phyloP scores from a whole-genome alignment of 2,797 vertebrate genomes.

The Pteronotus mesoamericanus region DNA sequence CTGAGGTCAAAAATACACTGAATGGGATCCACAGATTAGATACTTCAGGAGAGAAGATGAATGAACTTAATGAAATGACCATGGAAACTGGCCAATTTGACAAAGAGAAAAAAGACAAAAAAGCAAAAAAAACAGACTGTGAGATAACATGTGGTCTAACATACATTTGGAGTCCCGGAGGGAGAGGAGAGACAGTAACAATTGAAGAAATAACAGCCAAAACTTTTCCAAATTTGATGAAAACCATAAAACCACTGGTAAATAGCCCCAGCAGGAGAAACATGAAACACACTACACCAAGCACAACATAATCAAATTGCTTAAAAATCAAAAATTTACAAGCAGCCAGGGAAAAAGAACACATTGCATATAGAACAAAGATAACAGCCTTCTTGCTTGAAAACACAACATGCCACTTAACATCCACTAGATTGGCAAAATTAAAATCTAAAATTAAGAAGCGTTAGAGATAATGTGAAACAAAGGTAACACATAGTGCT shows the following conservation, averaged over 20 bases:
- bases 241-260: background rate
- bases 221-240: background rate
- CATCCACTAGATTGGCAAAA: background rate
- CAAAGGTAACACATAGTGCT: background rate
- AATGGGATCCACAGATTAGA: background rate
- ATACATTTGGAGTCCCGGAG: background rate
- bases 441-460: background rate
- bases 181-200: background rate
- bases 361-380: background rate
- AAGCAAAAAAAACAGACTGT: background rate
- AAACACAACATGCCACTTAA: background rate
- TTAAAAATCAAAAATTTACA: background rate
- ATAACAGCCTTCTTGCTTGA: background rate
- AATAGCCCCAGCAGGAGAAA: background rate
- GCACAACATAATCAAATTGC: background rate
- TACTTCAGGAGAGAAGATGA: background rate
- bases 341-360: background rate
- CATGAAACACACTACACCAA: background rate
- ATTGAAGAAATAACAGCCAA: background rate
- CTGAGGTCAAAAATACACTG: background rate
- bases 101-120: background rate
- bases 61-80: background rate
- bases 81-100: background rate
- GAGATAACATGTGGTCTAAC: background rate
- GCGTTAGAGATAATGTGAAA: background rate